Base-by-base conservation (phyloP, 1,140 invertebrate genomes). In the Ooceraea biroi region DNA sequence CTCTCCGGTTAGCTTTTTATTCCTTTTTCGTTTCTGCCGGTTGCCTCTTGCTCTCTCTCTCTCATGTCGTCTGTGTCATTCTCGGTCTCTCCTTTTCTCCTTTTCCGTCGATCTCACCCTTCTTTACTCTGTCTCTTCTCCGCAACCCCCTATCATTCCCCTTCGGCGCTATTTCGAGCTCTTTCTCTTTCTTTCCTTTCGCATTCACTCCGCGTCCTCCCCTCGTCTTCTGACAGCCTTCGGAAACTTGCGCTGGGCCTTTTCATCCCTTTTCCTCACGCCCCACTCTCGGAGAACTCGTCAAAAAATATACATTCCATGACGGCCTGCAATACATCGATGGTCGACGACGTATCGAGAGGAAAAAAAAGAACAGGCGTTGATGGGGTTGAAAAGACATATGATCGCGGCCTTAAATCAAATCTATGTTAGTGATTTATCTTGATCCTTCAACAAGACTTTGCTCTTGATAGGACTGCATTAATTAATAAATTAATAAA, bases 291-390 rank as follows among this genome's bases (percentile, higher is more conserved):
- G 82, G 84, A 88, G 88, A 88, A 89, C 88, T 89, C 88, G 85
- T 89, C 85, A 89, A 89, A 89, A 89, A 89, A 89, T 87, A 88
- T 89, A 89, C 78, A 87, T 85, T 78, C 88, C 76, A 65, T 83
- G 82, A 83, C 68, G 72, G 85, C 65, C 66, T 55, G 65, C 78
- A 63, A 88, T 88, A 88, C 55, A 76, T 88, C 87, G 76, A 88
- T 85, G 76, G 63, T 57, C 71, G 55, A 68, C 27, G 41, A 52
- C 44, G 30, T 3, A 19, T 5, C 27, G 22, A 57, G 11, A 1
- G 7, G 27, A 66, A 48, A n/a, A 27, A 22, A 30, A 30, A 27
- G 19, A 30, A 30, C 11, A 11, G 36, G 50, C 17, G 30, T 12
- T 14, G 12, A 41, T 19, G 10, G 5, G 27, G 19, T 27, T 73